Evolutionary conservation across 2,797 vertebrate genomes (phyloP), one percentile per base, ranked within the genome.

Genomic region (Emydoidea blandingii): DNA sequence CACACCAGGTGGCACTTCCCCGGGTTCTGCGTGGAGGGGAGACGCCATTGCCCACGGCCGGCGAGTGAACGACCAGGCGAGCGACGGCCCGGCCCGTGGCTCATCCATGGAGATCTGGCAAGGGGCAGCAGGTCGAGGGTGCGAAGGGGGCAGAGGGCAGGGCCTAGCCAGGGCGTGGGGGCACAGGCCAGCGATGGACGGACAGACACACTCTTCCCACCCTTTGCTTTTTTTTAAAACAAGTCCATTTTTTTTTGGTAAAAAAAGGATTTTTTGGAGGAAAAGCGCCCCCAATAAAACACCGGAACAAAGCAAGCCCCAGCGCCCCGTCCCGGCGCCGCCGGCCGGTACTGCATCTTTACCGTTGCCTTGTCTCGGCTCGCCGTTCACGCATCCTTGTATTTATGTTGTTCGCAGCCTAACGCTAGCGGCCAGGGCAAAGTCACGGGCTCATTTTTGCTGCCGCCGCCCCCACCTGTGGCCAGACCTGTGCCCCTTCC

Each of bases 401-500:
- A 98, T 99, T 98, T 99, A 98, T 99, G 99, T 99, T 98, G 99
- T 99, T 99, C 98, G 99, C 99, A 99, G 99, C 99, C 99, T 98
- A 99, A 99, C 99, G 99, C 99, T 98, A 99, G 99, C 98, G 98
- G 99, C 99, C 99, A 99, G 99, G 99, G 99, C 99, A 99, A 99
- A 99, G 99, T 99, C 98, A 98, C 99, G 98, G 98, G 99, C 98
- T 99, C 99, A 98, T 99, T 99, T 99, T 99, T 99, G 98, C 99
- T 99, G 98, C 99, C 99, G 98, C 99, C 99, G 97, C 99, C 99
- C 98, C 99, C 99, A 98, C 99, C 99, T 98, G 99, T 99, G 99
- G 99, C 99, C 98, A 99, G 99, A 98, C 99, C 99, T 98, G 98
- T 99, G 99, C 99, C 99, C 98, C 99, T 99, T 98, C 99, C 99